Evolutionary conservation across 1,140 invertebrate species (phyloP), one percentile per base, ranked within the genome.

Genomic region (Sinella curviseta): DNA sequence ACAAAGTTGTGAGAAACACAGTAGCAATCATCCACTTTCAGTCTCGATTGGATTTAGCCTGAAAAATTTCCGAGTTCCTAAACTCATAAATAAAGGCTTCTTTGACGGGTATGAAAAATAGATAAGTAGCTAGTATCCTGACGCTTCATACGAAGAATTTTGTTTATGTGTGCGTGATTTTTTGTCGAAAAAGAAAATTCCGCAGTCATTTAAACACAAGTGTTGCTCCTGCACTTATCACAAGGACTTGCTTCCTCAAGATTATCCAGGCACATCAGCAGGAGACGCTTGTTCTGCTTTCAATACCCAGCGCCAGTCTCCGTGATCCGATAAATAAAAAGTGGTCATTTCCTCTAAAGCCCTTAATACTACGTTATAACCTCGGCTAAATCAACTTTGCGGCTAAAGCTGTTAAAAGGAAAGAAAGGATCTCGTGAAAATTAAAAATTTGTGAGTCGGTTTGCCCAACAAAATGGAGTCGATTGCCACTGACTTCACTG

Each of bases 331-430:
- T 48, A 48, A 48, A 48, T 20, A 12, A 20, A 48, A 48, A 48
- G 8, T 20, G 39, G 39, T 48, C 39, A 48, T 48, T 48, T 48
- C 39, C 39, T 48, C 39, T 48, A 48, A 48, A 48, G 39, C 39
- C 39, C 39, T 48, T 48, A 12, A 48, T 20, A 20, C 20, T 20
- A 48, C 39, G 39, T 48, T n/a, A n/a, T n/a, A n/a, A n/a, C n/a
- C n/a, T n/a, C n/a, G n/a, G n/a, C n/a, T n/a, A n/a, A 60, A 60
- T 60, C 55, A 60, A 60, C 55, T 60, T 60, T 31, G 65, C 65
- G 65, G 65, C 65, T 31, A 31, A 30, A 70, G 30, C 31, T 70
- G 12, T 70, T 70, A 70, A 2, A 17, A 70, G 3, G 31, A 65
- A 65, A 65, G 16, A n/a, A n/a, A n/a, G 26, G 3, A 33, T 33